Evolutionary conservation across 1,140 invertebrate genomes (phyloP), one percentile per base, ranked within the genome.

Genomic region (Aphis craccivora): DNA sequence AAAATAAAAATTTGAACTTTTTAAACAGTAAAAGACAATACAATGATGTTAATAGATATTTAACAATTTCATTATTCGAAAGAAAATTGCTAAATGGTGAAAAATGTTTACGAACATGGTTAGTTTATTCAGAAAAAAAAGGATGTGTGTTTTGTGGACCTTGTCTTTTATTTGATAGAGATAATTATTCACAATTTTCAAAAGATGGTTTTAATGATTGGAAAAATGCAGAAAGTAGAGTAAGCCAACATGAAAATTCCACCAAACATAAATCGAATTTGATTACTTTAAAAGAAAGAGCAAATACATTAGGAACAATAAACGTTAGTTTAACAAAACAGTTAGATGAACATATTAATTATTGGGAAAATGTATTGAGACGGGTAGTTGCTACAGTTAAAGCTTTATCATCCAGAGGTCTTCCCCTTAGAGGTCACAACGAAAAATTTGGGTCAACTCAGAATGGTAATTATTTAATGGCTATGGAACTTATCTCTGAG

Each of bases 191-290:
- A 91, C 93, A 40, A 25, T 81, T 87, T 35, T 45, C 51, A 91
- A 55, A 53, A 94, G 94, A 94, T 94, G 94, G 94, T 81, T 94
- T 94, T 81, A 94, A 94, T 87, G 94, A 95, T 94, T 94, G 94
- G 94, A 94, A 94, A 94, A 94, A 95, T 94, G 94, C 93, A 30
- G 60, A 88, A 48, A 86, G 35, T 90, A 93, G 94, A 81, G 93
- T 94, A 83, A 25, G 55, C 55, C 55, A 88, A 23, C 94, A 95
- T 94, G 94, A 91, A 95, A 94, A 94, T 94, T 94, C 94, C 35
- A 30, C 48, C 35, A 48, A 53, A 43, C 94, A 94, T 92, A 95
- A 93, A 94, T 40, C 91, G 51, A 91, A 83, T 51, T 90, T 93
- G 55, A 89, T 94, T 51, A 94, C 53, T 84, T 93, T 94, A 43